Evolutionary conservation across 2,113 vertebrate species (phyloP), one percentile per base, ranked within the genome.

Genomic region (Xenopus borealis): DNA sequence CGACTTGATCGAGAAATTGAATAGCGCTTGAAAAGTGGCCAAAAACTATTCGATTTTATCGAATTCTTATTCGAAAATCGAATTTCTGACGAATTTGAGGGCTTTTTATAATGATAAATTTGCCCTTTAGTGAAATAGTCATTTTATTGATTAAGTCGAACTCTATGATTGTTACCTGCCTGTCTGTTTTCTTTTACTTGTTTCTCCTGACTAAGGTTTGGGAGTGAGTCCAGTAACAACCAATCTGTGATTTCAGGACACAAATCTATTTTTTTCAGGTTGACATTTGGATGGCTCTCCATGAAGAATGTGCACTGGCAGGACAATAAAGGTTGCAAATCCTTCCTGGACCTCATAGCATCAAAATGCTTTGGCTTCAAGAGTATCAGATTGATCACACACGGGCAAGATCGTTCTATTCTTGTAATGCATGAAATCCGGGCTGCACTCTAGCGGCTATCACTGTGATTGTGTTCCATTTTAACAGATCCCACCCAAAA

Each of bases 351-450:
- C 69, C 58, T 69, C 46, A 11, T 16, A 3, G 47, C 73, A 76
- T 69, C 59, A 63, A 8, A 63, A 53, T 55, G 46, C 6, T 46
- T 19, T 23, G 45, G 12, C 73, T 69, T 76, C 73, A 76, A 76
- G 66, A 69, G 73, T 76, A 76, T 76, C 73, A 69, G 46, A 69
- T 76, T 40, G 58, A 76, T 76, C 66, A 76, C 66, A 76, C 58
- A 69, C 58, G 14, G 52, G 63, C 52, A 55, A 45, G 66, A 69
- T 30, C 57, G 73, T 19, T 52, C 17, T 33, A 66, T 44, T 57
- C 45, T 52, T 69, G 23, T 62, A 27, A 23, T 61, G 17, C 12
- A 61, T 44, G 27, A n/a, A 55, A 63, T 50, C 64, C 44, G 33
- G 30, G 46, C 4, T 68, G 57, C 14, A 61, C 20, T 68, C 12